Base-by-base conservation (phyloP, 2,888 invertebrate genomes). In the Emmelina monodactyla region DNA sequence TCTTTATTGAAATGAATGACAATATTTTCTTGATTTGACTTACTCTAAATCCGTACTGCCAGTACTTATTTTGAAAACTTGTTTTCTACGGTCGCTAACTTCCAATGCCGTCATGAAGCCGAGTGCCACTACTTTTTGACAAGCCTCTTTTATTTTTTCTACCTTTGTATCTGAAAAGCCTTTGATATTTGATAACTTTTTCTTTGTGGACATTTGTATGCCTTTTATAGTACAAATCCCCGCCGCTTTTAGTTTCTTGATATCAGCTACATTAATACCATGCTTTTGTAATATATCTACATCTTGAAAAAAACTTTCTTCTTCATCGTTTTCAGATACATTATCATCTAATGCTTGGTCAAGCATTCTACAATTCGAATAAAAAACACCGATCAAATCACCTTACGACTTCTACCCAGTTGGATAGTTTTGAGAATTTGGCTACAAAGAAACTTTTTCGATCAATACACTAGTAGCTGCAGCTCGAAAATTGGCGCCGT, bases 151-250 rank as follows among this genome's bases (percentile, higher is more conserved):
- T 38, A 91, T 89, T 80, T 88, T 88, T 37, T 88, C 88, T 32
- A 91, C 88, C 72, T 89, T 90, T 3, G 85, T 85, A 49, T 89
- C 88, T 13, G 88, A 88, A 52, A 91, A 86, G 3, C 90, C 91
- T 72, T 89, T 89, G 34, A 91, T 87, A 45, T 81, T 82, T 48
- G 85, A 83, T 35, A 92, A 58, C 53, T 85, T 88, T 55, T 88
- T 89, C 52, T 83, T 85, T 9, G 89, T 90, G 2, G 84, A 85
- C 92, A 92, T 92, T 58, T 89, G 88, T 36, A 91, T 79, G 1
- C 91, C 92, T 75, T 89, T 90, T 32, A 92, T 83, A 0, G 91
- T 92, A 52, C 89, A 91, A 50, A 92, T 89, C 44, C 91, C 91
- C 31, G 84, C 83, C 10, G 82, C 78, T 64, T 91, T 90, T 45